Base-by-base conservation (phyloP, 2,113 vertebrate species). In the Apeltes quadracus region DNA sequence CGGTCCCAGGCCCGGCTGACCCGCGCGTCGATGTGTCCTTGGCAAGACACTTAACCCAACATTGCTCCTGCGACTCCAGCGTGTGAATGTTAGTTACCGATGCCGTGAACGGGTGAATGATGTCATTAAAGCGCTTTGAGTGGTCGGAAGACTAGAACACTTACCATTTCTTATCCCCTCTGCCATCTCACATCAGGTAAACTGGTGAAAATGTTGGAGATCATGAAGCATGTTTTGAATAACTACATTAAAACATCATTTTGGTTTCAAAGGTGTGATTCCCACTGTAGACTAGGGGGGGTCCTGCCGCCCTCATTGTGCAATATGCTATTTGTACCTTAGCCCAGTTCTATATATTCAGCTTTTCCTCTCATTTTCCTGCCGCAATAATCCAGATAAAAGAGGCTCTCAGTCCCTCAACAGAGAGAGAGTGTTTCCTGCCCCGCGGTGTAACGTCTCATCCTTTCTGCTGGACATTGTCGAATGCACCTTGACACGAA, bases 141-240 rank as follows among this genome's bases (percentile, higher is more conserved):
- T n/a, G n/a, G n/a, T n/a, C n/a, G n/a, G n/a, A n/a, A n/a, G n/a
- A n/a, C n/a, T n/a, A n/a, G n/a, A n/a, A n/a, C n/a, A n/a, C n/a
- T n/a, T n/a, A n/a, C 67, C 48, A 78, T 74, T 82, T 87, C 84
- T 89, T 88, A 89, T 88, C 81, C 82, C 76, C 79, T 78, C 71
- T 82, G 62, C 75, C 61, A 51, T 64, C 79, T 72, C 67, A 64
- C 86, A 78, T 36, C 70, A 63, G 68, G 57, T 61, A 25, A 53
- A 59, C 16, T 43, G 14, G 41, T 57, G 12, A 46, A n/a, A 25
- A 48, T 61, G 29, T 41, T 9, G 67, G 27, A 61, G 36, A 7
- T 43, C 29, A n/a, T 14, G 13, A 38, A 69, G 48, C 27, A 5
- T 41, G 3, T n/a, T 39, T n/a, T 9, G 16, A 54, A 4, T 34